Evolutionary conservation across 2,797 vertebrate species (phyloP).

Genomic region (Tenualosa ilisha): DNA sequence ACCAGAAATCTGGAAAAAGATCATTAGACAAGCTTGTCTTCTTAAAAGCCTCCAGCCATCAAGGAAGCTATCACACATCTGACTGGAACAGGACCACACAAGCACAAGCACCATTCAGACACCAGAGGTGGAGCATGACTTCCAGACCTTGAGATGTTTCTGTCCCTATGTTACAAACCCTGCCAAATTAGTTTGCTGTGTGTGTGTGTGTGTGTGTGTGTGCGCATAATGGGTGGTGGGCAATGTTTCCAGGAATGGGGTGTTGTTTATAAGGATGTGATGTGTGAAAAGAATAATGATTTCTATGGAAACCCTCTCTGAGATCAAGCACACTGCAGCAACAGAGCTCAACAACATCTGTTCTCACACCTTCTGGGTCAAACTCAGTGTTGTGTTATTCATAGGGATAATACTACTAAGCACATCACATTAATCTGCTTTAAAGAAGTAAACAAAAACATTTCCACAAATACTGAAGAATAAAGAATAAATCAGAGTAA

Average conservation of each 20-base stretch:
- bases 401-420: neutral
- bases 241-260: neutral
- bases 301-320: neutral
- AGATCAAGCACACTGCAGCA: neutral
- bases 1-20: neutral
- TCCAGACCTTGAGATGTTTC: neutral
- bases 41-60: neutral
- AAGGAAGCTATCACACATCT: slow-evolving; percentile 6
- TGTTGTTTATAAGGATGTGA: neutral
- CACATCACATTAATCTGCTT: neutral
- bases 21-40: neutral
- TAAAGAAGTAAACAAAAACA: neutral
- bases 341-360: neutral
- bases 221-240: neutral
- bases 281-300: neutral
- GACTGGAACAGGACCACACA: slow-evolving; percentile 4
- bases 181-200: neutral
- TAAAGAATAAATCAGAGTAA: no score
- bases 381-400: neutral
- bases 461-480: no score
- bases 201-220: neutral
- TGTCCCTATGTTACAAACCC: neutral
- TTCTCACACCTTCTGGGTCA: neutral
- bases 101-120: neutral
- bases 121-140: neutral